Evolutionary conservation across 2,888 invertebrate genomes (phyloP).

Genomic region (Drosophila limbata): DNA sequence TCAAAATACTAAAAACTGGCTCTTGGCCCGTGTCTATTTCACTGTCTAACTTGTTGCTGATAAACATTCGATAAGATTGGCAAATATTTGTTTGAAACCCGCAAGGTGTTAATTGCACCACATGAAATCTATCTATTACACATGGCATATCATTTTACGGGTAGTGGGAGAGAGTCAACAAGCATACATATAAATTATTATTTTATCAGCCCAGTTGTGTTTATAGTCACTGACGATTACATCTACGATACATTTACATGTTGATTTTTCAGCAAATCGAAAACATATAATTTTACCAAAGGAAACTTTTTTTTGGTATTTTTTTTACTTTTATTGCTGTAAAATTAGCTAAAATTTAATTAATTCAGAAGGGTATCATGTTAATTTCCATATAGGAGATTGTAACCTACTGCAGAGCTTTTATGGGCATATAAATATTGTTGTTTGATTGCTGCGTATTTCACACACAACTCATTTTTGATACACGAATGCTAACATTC

Average conservation of each 20-base stretch:
- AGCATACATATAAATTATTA: slow-evolving; percentile 18
- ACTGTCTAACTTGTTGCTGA: slow-evolving; percentile 61
- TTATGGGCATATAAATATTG: slow-evolving; percentile 2
- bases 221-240: slow-evolving; percentile 18
- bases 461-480: slow-evolving; percentile 1
- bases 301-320: too few species aligned
- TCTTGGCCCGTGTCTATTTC: slow-evolving; percentile 6
- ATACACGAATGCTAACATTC: not conserved
- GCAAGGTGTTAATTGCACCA: slow-evolving; percentile 71
- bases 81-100: slow-evolving; percentile 68
- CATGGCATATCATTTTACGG: slow-evolving; percentile 41
- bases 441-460: not conserved
- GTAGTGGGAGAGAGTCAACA: not conserved
- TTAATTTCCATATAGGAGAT: not conserved
- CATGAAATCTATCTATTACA: slow-evolving; percentile 62
- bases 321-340: too few species aligned
- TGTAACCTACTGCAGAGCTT: not conserved
- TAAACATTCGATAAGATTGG: slow-evolving; percentile 67
- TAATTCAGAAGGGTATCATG: not conserved
- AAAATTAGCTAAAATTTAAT: not conserved
- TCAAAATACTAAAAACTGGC: slow-evolving; percentile 14
- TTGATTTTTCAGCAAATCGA: not conserved
- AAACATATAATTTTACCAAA: not conserved
- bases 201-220: slow-evolving; percentile 14
- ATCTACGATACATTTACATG: not conserved